Base-by-base conservation (phyloP, 2,797 vertebrate species). In the Intellagama lesueurii region DNA sequence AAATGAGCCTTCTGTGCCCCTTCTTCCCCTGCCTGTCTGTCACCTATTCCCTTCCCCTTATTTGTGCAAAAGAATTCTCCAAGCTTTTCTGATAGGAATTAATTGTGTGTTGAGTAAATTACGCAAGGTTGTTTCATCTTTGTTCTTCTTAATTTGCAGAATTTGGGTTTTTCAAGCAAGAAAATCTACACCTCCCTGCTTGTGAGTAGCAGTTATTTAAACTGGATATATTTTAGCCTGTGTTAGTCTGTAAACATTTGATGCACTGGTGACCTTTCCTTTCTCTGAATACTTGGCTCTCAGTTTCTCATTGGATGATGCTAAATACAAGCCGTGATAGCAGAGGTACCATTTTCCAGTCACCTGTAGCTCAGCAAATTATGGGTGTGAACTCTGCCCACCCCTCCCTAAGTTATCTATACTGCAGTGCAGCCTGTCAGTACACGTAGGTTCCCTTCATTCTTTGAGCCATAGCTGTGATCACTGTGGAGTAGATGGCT, bases 111-210 rank as follows among this genome's bases (percentile, higher is more conserved):
- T n/a, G 17, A 49, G n/a, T 85, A 73, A 73, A 73, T 75, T 35
- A 64, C 66, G 26, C 22, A 64, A 22, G 32, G 73, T 69, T 19
- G 64, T 49, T 85, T 87, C 47, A 83, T 40, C 30, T 70, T 28
- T 17, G 5, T 79, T 89, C n/a, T 19, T 83, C 70, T 89, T 81
- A 69, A 76, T 87, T 84, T 90, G 81, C 89, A 90, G 89, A 90
- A 86, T 90, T 90, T 70, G 89, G 89, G 7, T 90, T 90, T 90
- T 90, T 90, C 89, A 90, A 90, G 80, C 89, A 90, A 90, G 89
- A 90, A 83, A 90, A 90, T 77, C 89, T 90, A 70, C 89, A 90
- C 30, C 89, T 90, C 49, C 89, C 89, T 87, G 60, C 89, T 22
- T 90, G 89, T 90, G 85, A 90, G 89, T 90, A 90, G 5, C 35